Base-by-base conservation (phyloP, 2,888 invertebrate species). In the Sericinus montela region DNA sequence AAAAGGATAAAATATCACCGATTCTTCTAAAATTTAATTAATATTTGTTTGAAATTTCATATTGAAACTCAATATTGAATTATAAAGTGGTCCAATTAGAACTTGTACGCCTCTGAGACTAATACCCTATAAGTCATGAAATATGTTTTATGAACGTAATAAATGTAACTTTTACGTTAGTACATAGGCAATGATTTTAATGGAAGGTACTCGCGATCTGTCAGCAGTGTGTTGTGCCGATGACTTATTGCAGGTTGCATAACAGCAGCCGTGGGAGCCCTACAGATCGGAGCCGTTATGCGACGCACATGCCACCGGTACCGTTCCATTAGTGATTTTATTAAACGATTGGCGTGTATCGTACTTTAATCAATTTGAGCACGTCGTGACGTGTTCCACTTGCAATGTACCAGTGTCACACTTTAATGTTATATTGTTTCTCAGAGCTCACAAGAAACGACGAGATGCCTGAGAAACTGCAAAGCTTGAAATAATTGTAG, bases 301-400 rank as follows among this genome's bases (percentile, higher is more conserved):
- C 80, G 84, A 81, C 81, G 78, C 83, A 84, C 84, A n/a, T n/a
- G 84, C 81, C 79, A 80, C 71, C 71, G 65, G 75, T 88, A 86
- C 87, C 88, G 87, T 88, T 86, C 80, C 71, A 81, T 81, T 83
- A 80, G 76, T 72, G 82, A 88, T 86, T 85, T 85, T 86, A 86
- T 87, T 82, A 85, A 80, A 84, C 77, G 76, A 81, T 78, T 84
- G 82, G 78, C 83, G 78, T 85, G 82, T 83, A 82, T 80, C 71
- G 76, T 71, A 65, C 30, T 71, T 76, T 79, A 81, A 87, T 85
- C 84, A 82, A 86, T 87, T 85, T 77, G 69, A 75, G 68, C 65
- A 68, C 32, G 32, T 32, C 64, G 63, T 58, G 69, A 71, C 72
- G 72, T 62, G 63, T 72, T 75, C 78, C 71, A 80, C 77, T 81